Conservation (phyloP, 2,888 invertebrate species). For the Laothoe populi region DNA sequence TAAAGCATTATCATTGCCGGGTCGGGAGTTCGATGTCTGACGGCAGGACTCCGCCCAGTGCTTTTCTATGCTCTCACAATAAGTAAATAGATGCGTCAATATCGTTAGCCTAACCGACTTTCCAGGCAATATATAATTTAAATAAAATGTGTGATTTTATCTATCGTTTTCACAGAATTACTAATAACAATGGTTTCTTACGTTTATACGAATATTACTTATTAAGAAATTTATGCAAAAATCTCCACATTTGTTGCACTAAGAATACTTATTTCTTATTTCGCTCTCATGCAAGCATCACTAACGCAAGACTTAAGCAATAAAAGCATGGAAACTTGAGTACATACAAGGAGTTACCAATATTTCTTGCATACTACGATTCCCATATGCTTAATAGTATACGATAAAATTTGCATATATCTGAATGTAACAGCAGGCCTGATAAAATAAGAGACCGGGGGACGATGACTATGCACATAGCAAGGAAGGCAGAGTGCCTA, state of each 20-base stretch:
- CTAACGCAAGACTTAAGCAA: too few species aligned
- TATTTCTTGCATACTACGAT: background rate
- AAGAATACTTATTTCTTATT: too few species aligned
- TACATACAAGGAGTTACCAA: background rate
- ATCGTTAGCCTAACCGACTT: background rate
- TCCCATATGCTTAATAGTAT: background rate
- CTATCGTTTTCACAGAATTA: background rate
- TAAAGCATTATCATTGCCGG: constrained; percentile 58
- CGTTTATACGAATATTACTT: too few species aligned
- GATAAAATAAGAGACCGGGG: constrained; percentile 38
- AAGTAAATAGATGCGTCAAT: background rate
- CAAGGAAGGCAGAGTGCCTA: constrained; percentile 56
- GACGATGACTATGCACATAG: constrained; percentile 72
- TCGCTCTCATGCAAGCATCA: too few species aligned
- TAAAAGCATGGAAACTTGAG: background rate
- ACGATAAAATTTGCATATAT: constrained; percentile 44
- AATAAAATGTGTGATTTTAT: background rate
- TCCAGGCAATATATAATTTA: background rate
- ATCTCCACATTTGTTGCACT: too few species aligned
- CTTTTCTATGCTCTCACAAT: constrained; percentile 35
- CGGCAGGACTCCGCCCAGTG: constrained; percentile 62
- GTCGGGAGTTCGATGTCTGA: constrained; percentile 41
- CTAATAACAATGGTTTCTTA: background rate
- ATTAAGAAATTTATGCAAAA: too few species aligned
- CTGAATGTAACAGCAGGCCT: constrained; percentile 34